Evolutionary conservation across 1,140 invertebrate genomes (phyloP).

Genomic region (Amphibalanus amphitrite): DNA sequence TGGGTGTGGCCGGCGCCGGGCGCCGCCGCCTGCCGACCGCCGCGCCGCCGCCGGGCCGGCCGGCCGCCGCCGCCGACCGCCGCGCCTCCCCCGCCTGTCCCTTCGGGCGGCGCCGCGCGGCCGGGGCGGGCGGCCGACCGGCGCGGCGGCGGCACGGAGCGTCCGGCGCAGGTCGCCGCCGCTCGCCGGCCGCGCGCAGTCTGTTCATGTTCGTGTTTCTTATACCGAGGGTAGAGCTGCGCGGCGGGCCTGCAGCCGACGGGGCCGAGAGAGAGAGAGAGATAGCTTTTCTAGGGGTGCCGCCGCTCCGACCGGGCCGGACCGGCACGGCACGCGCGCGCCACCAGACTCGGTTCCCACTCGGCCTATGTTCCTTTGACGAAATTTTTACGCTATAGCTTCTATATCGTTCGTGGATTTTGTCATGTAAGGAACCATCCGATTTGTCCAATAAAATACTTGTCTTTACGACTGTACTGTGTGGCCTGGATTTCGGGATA

Average conservation of each 20-base stretch:
- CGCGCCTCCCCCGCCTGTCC: background rate
- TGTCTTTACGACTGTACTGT: background rate
- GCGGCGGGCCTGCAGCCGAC: no score
- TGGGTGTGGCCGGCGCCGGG: background rate
- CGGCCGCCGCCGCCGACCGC: no score
- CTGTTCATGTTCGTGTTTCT: background rate
- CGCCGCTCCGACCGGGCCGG: no score
- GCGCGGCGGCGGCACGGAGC: no score
- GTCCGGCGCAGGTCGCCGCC: no score
- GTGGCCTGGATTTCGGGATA: no score
- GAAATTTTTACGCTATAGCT: conserved; percentile 2
- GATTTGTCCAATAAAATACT: conserved; percentile 2
- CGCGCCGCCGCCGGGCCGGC: no score
- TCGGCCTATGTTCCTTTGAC: conserved; percentile 1
- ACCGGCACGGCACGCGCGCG: background rate
- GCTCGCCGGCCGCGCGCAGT: background rate
- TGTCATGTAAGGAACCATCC: background rate
- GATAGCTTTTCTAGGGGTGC: background rate
- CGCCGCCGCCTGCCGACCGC: background rate
- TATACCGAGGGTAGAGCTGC: background rate
- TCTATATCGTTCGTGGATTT: conserved; percentile 1
- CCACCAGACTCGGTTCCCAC: background rate
- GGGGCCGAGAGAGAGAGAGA: no score
- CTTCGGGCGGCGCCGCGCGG: background rate
- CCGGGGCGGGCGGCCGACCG: no score